These are phyloP conservation scores for Rhamphomyia laevipes DNA, from an alignment of 2,888 invertebrate species.

Conservation along the genomic window DNA sequence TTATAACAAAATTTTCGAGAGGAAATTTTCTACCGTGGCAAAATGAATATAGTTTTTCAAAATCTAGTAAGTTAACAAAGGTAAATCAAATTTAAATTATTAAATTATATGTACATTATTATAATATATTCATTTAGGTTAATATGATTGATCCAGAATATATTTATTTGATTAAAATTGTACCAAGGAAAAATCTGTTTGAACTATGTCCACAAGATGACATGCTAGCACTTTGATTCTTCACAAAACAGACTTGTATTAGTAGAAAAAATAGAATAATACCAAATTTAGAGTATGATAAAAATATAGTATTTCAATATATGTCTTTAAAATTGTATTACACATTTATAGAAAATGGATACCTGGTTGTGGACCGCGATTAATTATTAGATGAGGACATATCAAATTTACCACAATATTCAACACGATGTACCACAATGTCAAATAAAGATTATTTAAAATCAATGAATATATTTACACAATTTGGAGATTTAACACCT, in stretches of 20 bases:
- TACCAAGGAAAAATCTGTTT: slow-evolving; percentile 45
- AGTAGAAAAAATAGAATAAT: slow-evolving; percentile 50
- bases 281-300: slow-evolving; percentile 55
- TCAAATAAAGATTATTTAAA: slow-evolving; percentile 31
- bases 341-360: slow-evolving; percentile 48
- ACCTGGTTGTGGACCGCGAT: slow-evolving; percentile 57
- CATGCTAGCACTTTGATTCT: slow-evolving; percentile 54
- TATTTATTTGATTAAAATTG: slow-evolving; percentile 53
- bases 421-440: slow-evolving; percentile 25
- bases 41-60: slow-evolving; percentile 21
- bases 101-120: neutral
- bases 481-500: slow-evolving; percentile 56
- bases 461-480: slow-evolving; percentile 57
- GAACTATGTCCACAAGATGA: slow-evolving; percentile 43
- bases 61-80: slow-evolving; percentile 24
- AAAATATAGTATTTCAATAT: neutral
- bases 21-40: slow-evolving; percentile 57
- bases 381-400: slow-evolving; percentile 38
- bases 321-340: slow-evolving; percentile 1
- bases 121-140: slow-evolving; percentile 18
- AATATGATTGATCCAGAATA: slow-evolving; percentile 40
- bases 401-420: slow-evolving; percentile 23
- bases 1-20: slow-evolving; percentile 49
- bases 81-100: slow-evolving; percentile 14
- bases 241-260: slow-evolving; percentile 51